Evolutionary conservation across 2,797 vertebrate genomes (phyloP), one percentile per base, ranked within the genome.

Genomic region (Oophaga sylvatica): DNA sequence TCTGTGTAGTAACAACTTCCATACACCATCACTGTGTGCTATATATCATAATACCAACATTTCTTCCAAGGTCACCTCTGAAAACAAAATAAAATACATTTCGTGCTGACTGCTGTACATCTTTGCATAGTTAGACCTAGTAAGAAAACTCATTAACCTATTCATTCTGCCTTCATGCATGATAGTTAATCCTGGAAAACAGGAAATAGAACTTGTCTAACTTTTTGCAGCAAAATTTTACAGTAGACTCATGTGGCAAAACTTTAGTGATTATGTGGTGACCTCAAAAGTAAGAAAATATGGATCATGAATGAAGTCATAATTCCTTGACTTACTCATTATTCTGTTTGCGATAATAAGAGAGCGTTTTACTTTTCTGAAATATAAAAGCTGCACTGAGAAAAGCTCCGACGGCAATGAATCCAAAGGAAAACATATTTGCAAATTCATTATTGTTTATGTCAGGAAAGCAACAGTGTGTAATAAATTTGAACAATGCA

Each of bases 381-480:
- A 86, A 78, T 84, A 85, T 68, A 82, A 83, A 89, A 89, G 73
- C 67, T 31, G 35, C 62, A 41, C 71, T 16, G 80, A 60, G 79
- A 62, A 86, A 89, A 83, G 76, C 80, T 86, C 80, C 84, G 83
- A 62, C 20, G 41, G 88, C 80, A 83, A 89, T 89, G 88, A 89
- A 83, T 89, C 79, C 83, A 81, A 86, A 89, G 62, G 63, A 89
- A 89, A 89, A 86, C 88, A 83, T 86, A 89, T 89, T 89, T 89
- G 88, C 88, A 89, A 89, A 89, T 89, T 89, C 88, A 89, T 89
- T 89, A 89, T 89, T 89, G 88, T 89, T 89, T 86, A 86, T 89
- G 88, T 89, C 88, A 89, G 84, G 84, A 86, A 89, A 86, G 73
- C 88, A 89, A 86, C 80, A 80, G 84, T 81, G 73, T 89, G 88